Conservation (phyloP, 2,113 vertebrate species). For the Gymnogyps californianus region DNA sequence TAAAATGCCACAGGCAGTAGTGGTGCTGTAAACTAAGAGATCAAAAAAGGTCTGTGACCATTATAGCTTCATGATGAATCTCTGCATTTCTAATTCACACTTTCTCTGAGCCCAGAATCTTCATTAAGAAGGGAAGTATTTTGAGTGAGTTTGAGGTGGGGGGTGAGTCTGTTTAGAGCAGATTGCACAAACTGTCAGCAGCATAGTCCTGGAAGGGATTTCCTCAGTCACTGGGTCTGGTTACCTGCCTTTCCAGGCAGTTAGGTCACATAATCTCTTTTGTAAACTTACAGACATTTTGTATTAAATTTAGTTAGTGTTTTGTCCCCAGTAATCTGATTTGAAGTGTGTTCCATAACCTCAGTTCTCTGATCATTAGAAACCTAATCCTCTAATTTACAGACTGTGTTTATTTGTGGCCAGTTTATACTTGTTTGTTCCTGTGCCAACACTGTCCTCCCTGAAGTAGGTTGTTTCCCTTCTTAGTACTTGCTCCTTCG, state of each 20-base stretch:
- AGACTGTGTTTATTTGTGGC: conserved; percentile 17
- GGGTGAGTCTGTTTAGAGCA: not conserved
- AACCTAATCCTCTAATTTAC: conserved; percentile 49
- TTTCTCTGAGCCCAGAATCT: not conserved
- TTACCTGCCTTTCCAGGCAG: not conserved
- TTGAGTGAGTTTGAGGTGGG: not conserved
- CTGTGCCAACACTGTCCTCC: not conserved
- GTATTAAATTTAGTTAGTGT: not conserved
- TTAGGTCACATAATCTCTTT: not conserved
- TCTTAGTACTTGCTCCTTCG: not conserved
- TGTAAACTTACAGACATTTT: not conserved
- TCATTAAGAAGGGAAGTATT: not conserved
- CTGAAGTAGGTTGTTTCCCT: not conserved
- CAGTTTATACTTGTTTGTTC: conserved; percentile 45
- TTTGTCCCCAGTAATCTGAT: conserved; percentile 37
- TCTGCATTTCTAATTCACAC: not conserved
- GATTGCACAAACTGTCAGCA: not conserved
- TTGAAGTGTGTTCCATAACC: conserved; percentile 16
- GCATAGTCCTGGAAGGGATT: not conserved
- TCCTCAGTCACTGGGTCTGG: not conserved
- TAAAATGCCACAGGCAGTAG: not conserved
- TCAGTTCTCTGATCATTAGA: conserved; percentile 47
- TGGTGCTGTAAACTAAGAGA: not conserved
- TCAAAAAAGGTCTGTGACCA: not conserved
- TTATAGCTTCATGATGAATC: not conserved